Evolutionary conservation across 2,888 invertebrate species (phyloP).

Genomic region (Caenorhabditis sp.): DNA sequence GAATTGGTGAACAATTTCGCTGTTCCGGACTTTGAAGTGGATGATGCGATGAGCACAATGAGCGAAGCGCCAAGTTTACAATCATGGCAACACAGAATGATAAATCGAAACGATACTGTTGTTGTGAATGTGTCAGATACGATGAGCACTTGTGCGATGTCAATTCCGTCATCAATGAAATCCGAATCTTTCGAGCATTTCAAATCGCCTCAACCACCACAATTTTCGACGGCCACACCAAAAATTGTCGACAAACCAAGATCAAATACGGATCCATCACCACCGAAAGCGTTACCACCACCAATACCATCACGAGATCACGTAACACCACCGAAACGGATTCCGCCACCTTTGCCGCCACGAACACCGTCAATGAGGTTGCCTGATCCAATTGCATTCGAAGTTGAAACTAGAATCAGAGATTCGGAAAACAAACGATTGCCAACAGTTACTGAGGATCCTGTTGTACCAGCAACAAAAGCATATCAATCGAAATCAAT

Average conservation of each 20-base stretch:
- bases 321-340: conserved; percentile 15
- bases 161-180: conserved; percentile 8
- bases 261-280: conserved; percentile 7
- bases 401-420: conserved; percentile 29
- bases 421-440: conserved; percentile 5
- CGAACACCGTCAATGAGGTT: conserved; percentile 50
- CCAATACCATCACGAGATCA: conserved; percentile 30
- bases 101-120: conserved; percentile 34
- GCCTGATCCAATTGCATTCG: conserved; percentile 48
- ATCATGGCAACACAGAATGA: conserved; percentile 46
- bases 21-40: conserved; percentile 18
- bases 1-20: conserved; percentile 9
- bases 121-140: conserved; percentile 43
- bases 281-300: conserved; percentile 14
- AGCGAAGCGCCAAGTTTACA: conserved; percentile 50
- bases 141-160: conserved; percentile 38
- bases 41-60: conserved; percentile 43
- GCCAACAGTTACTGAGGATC: neutral
- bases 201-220: conserved; percentile 7
- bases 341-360: conserved; percentile 57
- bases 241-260: conserved; percentile 4
- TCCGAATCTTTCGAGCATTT: conserved; percentile 4
- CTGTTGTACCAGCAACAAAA: neutral
- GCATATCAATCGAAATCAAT: neutral
- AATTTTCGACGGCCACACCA: neutral